Conservation (phyloP, 2,888 invertebrate genomes). For the Thymelicus sylvestris region DNA sequence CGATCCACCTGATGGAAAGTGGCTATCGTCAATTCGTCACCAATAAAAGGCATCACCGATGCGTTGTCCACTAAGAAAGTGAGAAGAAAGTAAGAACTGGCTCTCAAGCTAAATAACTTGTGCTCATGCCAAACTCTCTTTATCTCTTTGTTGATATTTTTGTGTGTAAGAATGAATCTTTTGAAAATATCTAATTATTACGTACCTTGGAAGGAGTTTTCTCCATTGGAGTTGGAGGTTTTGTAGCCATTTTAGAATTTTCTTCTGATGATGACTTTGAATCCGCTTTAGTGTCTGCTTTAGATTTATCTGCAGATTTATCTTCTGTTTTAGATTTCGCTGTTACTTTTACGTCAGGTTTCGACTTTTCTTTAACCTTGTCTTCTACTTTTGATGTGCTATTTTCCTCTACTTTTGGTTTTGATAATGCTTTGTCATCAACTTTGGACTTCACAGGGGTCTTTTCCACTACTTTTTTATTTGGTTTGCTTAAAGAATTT, state of each 20-base stretch:
- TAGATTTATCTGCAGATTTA: slow-evolving; percentile 51
- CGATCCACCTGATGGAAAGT: too few relatives aligned
- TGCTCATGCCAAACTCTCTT: too few relatives aligned
- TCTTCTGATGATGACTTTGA: slow-evolving; percentile 51
- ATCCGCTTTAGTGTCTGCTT: slow-evolving; percentile 52
- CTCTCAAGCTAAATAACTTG: too few relatives aligned
- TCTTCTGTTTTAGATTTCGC: slow-evolving; percentile 45
- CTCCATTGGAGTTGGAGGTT: slow-evolving; percentile 74
- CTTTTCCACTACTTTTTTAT: slow-evolving; percentile 37
- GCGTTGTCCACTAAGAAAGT: too few relatives aligned
- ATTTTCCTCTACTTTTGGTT: slow-evolving; percentile 49
- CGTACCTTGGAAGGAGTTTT: slow-evolving; percentile 73
- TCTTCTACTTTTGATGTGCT: slow-evolving; percentile 45
- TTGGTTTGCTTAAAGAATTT: slow-evolving; percentile 45
- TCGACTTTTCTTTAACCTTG: slow-evolving; percentile 53
- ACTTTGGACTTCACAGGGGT: slow-evolving; percentile 18
- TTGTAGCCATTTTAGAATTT: slow-evolving; percentile 73
- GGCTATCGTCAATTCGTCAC: too few relatives aligned
- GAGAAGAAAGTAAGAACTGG: too few relatives aligned
- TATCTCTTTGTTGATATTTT: too few relatives aligned
- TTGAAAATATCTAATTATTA: not conserved
- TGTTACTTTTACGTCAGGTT: slow-evolving; percentile 46
- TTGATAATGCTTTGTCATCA: slow-evolving; percentile 34
- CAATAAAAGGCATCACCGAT: too few relatives aligned
- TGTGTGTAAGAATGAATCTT: too few relatives aligned